These are phyloP conservation scores for Drosophila quadrilineata DNA, from an alignment of 1,140 invertebrate genomes.

Conservation along the genomic window DNA sequence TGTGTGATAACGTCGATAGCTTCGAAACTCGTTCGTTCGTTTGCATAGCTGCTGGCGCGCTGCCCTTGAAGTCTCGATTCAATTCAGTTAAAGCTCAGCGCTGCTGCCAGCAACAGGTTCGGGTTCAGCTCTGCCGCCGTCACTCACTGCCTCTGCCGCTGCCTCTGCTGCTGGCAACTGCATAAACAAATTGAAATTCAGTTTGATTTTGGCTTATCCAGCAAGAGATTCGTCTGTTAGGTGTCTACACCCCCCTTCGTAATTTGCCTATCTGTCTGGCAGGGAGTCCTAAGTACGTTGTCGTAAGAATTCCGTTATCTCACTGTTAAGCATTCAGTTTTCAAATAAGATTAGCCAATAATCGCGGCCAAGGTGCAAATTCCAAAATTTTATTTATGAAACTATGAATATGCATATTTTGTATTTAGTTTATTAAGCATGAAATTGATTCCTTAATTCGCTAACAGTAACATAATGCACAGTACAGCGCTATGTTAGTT, in stretches of 20 bases:
- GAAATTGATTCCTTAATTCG: too few relatives aligned
- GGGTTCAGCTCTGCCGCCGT: background rate
- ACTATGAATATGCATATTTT: background rate
- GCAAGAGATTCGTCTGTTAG: too few relatives aligned
- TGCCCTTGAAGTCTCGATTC: background rate
- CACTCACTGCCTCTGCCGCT: background rate
- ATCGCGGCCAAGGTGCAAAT: conserved; percentile 30
- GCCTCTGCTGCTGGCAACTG: too few relatives aligned
- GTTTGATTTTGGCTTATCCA: too few relatives aligned
- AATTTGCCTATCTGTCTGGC: too few relatives aligned
- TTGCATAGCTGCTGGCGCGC: conserved; percentile 17
- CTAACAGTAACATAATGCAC: too few relatives aligned
- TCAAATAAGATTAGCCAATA: conserved; percentile 18
- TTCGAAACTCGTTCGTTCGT: conserved; percentile 9
- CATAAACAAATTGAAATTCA: too few relatives aligned
- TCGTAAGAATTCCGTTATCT: conserved; percentile 1
- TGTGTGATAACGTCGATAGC: conserved; percentile 24
- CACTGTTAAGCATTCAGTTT: conserved; percentile 1
- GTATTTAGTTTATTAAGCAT: background rate
- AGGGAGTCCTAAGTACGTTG: background rate
- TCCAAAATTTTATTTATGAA: conserved; percentile 8
- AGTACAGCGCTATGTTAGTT: too few relatives aligned
- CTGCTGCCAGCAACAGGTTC: conserved; percentile 47
- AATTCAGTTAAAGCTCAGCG: conserved; percentile 12
- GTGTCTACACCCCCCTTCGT: too few relatives aligned